Percentiles rank a stretch among this genome's conserved stretches.
These are phyloP conservation scores for Eurytoma adleriae DNA, from an alignment of 2,888 invertebrate species.

Conservation along the genomic window DNA sequence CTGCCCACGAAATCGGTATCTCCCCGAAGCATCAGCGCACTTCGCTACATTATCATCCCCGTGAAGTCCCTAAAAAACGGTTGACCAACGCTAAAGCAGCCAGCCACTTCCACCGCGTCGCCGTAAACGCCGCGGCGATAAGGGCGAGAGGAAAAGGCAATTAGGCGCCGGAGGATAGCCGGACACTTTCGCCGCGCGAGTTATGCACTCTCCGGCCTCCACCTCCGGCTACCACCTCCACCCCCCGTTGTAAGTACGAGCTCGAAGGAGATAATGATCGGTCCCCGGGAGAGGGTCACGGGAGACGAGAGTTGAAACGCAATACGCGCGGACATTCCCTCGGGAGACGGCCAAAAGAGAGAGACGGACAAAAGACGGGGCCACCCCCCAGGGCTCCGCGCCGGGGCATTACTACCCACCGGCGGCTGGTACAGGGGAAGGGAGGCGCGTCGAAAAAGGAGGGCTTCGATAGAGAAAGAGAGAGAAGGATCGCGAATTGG, in stretches of 20 bases:
- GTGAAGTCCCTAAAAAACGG: no score
- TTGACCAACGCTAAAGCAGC: no score
- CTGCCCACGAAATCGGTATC: no score
- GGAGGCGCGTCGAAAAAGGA: conserved; percentile 29
- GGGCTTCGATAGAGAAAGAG: conserved; percentile 19
- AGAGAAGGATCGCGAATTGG: conserved; percentile 49
- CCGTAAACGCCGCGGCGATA: neutral
- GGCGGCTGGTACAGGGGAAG: neutral
- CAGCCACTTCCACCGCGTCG: neutral
- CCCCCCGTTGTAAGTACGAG: conserved; percentile 9
- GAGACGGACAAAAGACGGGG: conserved; percentile 42
- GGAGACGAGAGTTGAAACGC: conserved; percentile 65
- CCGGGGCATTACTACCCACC: conserved; percentile 19
- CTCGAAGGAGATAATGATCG: conserved; percentile 72
- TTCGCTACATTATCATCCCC: no score
- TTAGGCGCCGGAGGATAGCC: neutral
- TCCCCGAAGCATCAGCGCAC: no score
- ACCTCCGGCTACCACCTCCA: neutral
- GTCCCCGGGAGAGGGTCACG: conserved; percentile 59
- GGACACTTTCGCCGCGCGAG: conserved; percentile 32
- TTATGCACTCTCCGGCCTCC: no score
- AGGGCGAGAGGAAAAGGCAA: conserved; percentile 22
- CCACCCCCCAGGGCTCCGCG: neutral
- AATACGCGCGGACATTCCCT: conserved; percentile 69
- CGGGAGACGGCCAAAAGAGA: conserved; percentile 60